phyloP scores from a whole-genome alignment of 1,140 invertebrate species.

The Muscidifurax raptorellus region DNA sequence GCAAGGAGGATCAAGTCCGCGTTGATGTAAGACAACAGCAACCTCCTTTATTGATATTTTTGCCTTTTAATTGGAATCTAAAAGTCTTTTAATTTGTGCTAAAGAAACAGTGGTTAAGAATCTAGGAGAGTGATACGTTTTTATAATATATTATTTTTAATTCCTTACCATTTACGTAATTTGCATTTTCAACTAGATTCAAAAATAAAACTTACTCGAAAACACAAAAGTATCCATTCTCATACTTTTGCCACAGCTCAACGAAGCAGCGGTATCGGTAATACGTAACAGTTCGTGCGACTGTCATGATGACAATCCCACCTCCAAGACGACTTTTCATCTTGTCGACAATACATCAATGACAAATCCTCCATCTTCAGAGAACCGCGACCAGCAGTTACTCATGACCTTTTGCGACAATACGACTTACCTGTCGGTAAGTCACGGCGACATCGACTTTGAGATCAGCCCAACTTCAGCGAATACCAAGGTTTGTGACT shows the following conservation, averaged over 20 bases:
- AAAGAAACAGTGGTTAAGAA: no score
- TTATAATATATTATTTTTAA: no score
- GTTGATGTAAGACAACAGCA: background rate
- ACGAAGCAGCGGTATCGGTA: background rate
- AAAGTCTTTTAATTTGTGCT: no score
- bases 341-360: background rate
- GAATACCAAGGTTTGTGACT: background rate
- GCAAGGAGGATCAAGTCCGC: background rate
- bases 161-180: no score
- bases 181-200: no score
- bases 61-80: background rate
- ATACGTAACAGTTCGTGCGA: background rate
- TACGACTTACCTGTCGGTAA: background rate
- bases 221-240: background rate
- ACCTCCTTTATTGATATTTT: background rate
- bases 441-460: background rate
- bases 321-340: constrained; percentile 16
- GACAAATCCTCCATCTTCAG: background rate
- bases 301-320: background rate
- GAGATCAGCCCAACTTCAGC: background rate
- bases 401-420: constrained; percentile 22
- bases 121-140: no score
- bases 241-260: background rate
- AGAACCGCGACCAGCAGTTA: background rate
- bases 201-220: no score